Conservation (phyloP, 2,113 vertebrate species). For the Bambusicola thoracicus region DNA sequence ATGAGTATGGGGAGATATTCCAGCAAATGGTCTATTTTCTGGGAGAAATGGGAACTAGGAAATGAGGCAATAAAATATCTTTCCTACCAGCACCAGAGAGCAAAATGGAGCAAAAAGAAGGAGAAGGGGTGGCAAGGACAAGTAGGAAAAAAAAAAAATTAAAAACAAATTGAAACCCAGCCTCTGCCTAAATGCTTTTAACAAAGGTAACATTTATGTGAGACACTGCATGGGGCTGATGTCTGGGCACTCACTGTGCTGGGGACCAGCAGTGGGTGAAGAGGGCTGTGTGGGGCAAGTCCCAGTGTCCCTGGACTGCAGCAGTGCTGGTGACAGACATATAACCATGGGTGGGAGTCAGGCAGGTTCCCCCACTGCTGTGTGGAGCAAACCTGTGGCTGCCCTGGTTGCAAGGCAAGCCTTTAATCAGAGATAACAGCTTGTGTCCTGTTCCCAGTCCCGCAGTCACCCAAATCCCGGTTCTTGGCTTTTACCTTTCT, state of each 20-base stretch:
- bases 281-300: neutral
- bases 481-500: neutral
- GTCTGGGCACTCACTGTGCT: neutral
- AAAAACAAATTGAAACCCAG: neutral
- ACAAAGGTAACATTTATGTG: neutral
- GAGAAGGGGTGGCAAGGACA: neutral
- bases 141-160: neutral
- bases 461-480: neutral
- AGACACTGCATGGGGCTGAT: neutral
- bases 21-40: neutral
- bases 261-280: neutral
- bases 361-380: neutral
- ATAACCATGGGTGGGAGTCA: neutral
- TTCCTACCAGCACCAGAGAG: neutral
- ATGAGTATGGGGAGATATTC: neutral
- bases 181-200: neutral
- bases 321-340: neutral
- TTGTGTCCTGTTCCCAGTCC: neutral
- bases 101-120: neutral
- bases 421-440: neutral
- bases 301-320: neutral
- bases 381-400: accelerated
- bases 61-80: neutral
- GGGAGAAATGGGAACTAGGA: neutral
- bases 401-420: neutral